Base-by-base conservation (phyloP, 2,113 vertebrate species). In the Engraulis encrasicolus region DNA sequence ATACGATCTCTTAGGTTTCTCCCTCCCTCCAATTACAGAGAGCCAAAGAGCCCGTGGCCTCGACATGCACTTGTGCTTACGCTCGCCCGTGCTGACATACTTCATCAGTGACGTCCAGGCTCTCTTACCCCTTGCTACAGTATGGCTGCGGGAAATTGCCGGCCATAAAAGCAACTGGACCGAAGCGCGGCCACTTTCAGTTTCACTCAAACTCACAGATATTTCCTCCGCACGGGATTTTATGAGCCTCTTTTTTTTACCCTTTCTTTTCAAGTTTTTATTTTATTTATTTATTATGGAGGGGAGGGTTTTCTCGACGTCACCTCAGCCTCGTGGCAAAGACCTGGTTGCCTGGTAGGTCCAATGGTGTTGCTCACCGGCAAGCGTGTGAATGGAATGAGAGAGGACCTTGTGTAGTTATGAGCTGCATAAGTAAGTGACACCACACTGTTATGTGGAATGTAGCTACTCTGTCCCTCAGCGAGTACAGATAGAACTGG, bases 91-190 rank as follows among this genome's bases (percentile, higher is more conserved):
- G 19, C 61, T 34, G 61, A 71, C 61, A 71, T 71, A 34, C 61
- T 71, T 71, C 61, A 71, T 71, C 12, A 31, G 23, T 71, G 61
- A 71, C 27, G 61, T 71, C 61, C 61, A 17, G 61, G 9, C 61
- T n/a, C n/a, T n/a, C n/a, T n/a, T n/a, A n/a, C n/a, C n/a, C 61
- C 12, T 31, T 1, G 61, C 61, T 71, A 31, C 61, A 58, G 54
- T 31, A 66, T 23, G 27, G 61, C 27, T 27, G 61, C 12, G 61
- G 61, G 61, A 34, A 34, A 34, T 34, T 71, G 7, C 61, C 23
- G 61, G 61, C 61, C 15, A 27, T 71, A 31, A 71, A 71, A 71
- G 27, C 61, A 71, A 71, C 61, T 71, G 61, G 61, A 71, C 61
- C 61, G 61, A 31, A 71, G 61, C 61, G 12, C 61, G 27, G 34